Base-by-base conservation (phyloP, 2,797 vertebrate species). In the Gymnoscopelus microlampas region DNA sequence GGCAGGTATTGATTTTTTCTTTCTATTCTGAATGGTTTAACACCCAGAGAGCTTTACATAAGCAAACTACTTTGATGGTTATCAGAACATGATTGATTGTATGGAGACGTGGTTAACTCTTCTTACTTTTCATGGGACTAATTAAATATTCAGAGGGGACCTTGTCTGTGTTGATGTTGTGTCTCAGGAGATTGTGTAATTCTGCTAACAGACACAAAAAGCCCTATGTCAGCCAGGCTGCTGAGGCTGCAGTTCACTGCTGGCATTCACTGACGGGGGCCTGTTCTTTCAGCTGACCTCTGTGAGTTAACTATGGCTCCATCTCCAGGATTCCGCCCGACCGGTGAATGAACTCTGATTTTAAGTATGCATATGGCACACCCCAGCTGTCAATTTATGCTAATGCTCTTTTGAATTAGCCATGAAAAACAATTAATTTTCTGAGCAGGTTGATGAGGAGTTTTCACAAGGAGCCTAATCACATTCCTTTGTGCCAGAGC, bases 151-250 rank as follows among this genome's bases (percentile, higher is more conserved):
- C 87, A 88, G 78, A 65, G 55, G 78, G 75, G 85, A 85, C 82
- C 76, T 79, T 87, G 88, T 79, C 82, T 69, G 73, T 88, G 88
- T 91, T 86, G 85, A 88, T 89, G 88, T 89, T 88, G 24, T 61
- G 87, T 91, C 88, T 87, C 86, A 1, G 14, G 87, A 85, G 89
- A 78, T 87, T 87, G 86, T 87, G 88, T 87, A 87, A 90, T 91
- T 91, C 86, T 90, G 92, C 87, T 89, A 88, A 89, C 87, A 83
- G 84, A 91, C 88, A 89, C 73, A 85, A 88, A 87, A 86, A 70
- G 57, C 44, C 70, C 73, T 13, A 73, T 78, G 87, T 92, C 87
- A 88, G 77, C 80, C 79, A 3, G 24, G 71, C 71, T 90, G 91
- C 91, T 92, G 91, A 92, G 72, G 81, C 77, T 83, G 91, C 91